A percentile compares a stretch with the other conserved stretches of the same genome.
Evolutionary conservation across 92 coral and sea anemone species (phyloP).

Genomic region (Porites lobata): DNA sequence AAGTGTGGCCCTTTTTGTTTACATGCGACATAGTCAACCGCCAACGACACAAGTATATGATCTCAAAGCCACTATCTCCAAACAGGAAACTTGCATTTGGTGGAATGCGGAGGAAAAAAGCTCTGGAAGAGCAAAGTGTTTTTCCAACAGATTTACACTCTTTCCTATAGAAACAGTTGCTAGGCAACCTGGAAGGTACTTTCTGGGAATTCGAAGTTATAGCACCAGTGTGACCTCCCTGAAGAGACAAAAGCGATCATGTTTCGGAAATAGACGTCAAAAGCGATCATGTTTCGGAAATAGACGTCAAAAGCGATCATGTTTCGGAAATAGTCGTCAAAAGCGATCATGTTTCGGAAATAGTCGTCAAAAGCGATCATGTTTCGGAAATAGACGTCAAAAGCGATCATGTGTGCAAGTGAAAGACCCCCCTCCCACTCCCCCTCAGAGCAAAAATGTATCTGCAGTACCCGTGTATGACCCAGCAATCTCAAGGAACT

Average conservation of each 20-base stretch:
- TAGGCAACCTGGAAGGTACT: conserved; percentile 35
- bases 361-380: conserved; percentile 58
- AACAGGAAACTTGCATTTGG: conserved; percentile 23
- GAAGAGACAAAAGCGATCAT: too few species aligned
- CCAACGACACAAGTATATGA: conserved; percentile 59
- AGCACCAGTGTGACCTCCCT: not conserved
- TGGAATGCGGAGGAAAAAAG: conserved; percentile 6
- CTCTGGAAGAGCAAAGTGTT: not conserved
- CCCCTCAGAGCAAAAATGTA: conserved; percentile 62
- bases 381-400: conserved; percentile 61
- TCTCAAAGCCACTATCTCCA: conserved; percentile 48
- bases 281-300: too few species aligned
- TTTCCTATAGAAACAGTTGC: conserved; percentile 12
- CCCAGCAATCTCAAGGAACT: conserved; percentile 62
- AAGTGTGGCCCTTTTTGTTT: conserved; percentile 18
- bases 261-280: too few species aligned
- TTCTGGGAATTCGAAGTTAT: conserved; percentile 21
- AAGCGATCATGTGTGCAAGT: conserved; percentile 87
- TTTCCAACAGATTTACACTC: not conserved
- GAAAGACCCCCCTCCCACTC: conserved; percentile 85
- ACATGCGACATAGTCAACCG: conserved; percentile 35
- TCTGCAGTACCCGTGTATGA: conserved; percentile 74
- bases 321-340: too few species aligned
- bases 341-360: too few species aligned
- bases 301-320: too few species aligned